These are phyloP conservation scores for Nomia melanderi DNA, from an alignment of 1,140 invertebrate genomes.

Conservation along the genomic window DNA sequence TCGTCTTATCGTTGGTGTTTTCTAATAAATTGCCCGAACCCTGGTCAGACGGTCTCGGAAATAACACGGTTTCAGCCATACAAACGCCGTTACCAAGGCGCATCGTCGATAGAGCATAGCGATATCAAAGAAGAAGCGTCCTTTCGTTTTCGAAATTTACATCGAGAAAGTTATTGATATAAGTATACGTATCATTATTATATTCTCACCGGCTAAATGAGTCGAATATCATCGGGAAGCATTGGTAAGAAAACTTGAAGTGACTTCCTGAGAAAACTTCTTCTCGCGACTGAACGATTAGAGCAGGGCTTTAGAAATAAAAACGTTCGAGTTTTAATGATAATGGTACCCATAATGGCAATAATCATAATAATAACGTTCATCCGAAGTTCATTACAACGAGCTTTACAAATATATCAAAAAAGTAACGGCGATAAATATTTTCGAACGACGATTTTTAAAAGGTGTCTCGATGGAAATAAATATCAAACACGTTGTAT, in stretches of 20 bases:
- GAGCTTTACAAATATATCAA: slow-evolving; percentile 30
- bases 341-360: no score
- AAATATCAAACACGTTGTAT: not conserved
- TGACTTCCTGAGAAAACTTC: slow-evolving; percentile 45
- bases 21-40: slow-evolving; percentile 63
- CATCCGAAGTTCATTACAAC: not conserved
- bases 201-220: slow-evolving; percentile 35
- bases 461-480: not conserved
- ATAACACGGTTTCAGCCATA: slow-evolving; percentile 36
- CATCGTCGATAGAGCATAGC: slow-evolving; percentile 42
- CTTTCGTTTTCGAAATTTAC: slow-evolving; percentile 25
- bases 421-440: slow-evolving; percentile 28
- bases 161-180: slow-evolving; percentile 40
- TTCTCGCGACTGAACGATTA: not conserved
- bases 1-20: slow-evolving; percentile 53
- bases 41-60: slow-evolving; percentile 52
- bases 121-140: slow-evolving; percentile 46
- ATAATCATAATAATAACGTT: slow-evolving; percentile 3
- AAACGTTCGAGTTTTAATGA: not conserved
- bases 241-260: slow-evolving; percentile 64
- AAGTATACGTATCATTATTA: slow-evolving; percentile 26
- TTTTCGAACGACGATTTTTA: slow-evolving; percentile 10
- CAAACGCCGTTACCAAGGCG: slow-evolving; percentile 49
- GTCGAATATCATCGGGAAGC: slow-evolving; percentile 31
- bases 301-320: not conserved